Percentiles rank a stretch among this genome's conserved stretches.
phyloP scores from a whole-genome alignment of 2,113 vertebrate species.

The Tursiops truncatus region DNA sequence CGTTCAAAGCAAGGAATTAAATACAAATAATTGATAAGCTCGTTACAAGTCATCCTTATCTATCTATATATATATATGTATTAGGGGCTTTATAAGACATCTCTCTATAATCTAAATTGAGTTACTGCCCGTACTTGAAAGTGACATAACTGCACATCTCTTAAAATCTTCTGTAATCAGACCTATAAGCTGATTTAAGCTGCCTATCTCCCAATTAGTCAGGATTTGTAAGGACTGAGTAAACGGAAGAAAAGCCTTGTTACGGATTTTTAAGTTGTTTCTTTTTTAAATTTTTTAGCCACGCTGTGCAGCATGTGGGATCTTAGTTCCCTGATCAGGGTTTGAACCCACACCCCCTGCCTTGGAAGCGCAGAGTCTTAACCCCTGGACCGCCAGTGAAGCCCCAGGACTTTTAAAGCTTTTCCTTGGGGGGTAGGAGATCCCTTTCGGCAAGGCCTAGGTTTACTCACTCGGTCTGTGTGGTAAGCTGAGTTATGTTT shows the following conservation, averaged over 20 bases:
- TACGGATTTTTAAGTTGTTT: not conserved
- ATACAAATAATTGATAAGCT: conserved; percentile 65
- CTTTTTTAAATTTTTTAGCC: too few species aligned
- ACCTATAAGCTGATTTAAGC: not conserved
- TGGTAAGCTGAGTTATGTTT: not conserved
- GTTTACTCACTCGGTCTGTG: not conserved
- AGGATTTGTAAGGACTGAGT: conserved; percentile 35
- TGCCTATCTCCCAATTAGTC: not conserved
- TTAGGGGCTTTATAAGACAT: not conserved
- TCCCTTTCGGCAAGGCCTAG: not conserved
- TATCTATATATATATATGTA: not conserved
- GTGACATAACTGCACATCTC: not conserved
- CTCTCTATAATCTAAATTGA: conserved; percentile 19
- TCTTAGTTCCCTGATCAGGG: too few species aligned
- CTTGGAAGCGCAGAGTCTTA: too few species aligned
- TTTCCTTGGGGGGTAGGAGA: not conserved
- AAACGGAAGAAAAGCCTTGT: not conserved
- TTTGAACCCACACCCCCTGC: too few species aligned
- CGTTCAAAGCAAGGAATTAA: conserved; percentile 62
- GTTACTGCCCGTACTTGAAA: conserved; percentile 34
- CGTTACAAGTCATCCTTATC: conserved; percentile 50
- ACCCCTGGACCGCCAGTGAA: too few species aligned
- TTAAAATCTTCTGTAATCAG: conserved; percentile 36
- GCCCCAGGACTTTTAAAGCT: not conserved
- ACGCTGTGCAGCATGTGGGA: too few species aligned